Percentiles rank a stretch among this genome's conserved stretches.
phyloP scores from a whole-genome alignment of 2,888 invertebrate species.

The Phortica magna region DNA sequence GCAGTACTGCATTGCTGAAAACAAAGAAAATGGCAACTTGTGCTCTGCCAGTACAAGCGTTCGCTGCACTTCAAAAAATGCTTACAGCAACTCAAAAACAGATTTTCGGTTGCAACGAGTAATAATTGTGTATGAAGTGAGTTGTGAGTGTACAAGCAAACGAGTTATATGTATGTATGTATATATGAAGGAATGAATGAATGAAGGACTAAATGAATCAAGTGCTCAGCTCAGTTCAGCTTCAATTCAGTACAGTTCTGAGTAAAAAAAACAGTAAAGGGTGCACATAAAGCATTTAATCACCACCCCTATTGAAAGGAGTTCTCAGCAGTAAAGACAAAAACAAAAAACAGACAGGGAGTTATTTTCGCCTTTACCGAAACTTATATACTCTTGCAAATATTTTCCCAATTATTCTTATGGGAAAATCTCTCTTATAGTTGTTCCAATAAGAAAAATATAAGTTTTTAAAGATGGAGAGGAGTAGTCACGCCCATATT shows the following conservation, averaged over 20 bases:
- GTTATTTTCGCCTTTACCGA: no score
- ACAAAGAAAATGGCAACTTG: background rate
- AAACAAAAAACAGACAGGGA: no score
- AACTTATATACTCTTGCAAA: no score
- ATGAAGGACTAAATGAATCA: background rate
- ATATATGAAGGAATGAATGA: conserved; percentile 12
- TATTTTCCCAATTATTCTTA: no score
- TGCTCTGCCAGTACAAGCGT: background rate
- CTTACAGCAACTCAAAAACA: conserved; percentile 61
- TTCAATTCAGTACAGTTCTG: background rate
- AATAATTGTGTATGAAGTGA: conserved; percentile 16
- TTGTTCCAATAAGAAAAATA: no score
- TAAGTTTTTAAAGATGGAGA: no score
- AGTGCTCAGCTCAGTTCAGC: background rate
- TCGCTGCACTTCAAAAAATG: conserved; percentile 51
- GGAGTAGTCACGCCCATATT: no score
- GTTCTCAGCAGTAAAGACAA: no score
- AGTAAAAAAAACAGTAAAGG: background rate
- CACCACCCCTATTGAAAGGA: conserved; percentile 6
- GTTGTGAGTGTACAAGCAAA: conserved; percentile 14
- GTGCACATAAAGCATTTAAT: conserved; percentile 17
- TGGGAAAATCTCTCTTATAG: no score
- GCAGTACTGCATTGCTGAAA: background rate
- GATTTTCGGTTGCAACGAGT: conserved; percentile 37
- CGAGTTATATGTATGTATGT: conserved; percentile 14